Conservation (phyloP, 1,140 invertebrate genomes). For the Portunus trituberculatus region DNA sequence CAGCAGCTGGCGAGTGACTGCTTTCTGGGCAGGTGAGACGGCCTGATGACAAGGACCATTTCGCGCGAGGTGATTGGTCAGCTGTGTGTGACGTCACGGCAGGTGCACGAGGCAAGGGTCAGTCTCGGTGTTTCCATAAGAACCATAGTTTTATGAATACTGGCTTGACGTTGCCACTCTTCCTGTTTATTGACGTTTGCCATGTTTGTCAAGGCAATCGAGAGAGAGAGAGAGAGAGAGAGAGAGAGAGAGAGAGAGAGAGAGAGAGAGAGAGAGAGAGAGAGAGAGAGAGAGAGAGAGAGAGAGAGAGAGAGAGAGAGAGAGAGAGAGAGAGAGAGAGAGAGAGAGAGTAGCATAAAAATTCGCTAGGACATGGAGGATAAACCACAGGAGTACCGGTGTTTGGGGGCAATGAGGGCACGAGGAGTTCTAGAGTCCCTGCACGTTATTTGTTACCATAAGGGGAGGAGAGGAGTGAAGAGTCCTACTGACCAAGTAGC, state of each 20-base stretch:
- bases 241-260: no score
- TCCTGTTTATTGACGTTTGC: not conserved
- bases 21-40: not conserved
- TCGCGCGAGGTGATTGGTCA: not conserved
- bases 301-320: no score
- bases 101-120: not conserved
- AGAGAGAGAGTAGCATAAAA: no score
- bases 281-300: no score
- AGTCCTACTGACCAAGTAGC: not conserved
- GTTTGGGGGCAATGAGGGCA: not conserved
- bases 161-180: not conserved
- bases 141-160: not conserved
- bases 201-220: not conserved
- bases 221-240: no score
- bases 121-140: not conserved
- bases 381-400: not conserved
- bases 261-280: no score
- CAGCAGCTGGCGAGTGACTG: not conserved
- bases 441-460: not conserved
- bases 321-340: no score
- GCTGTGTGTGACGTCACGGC: not conserved
- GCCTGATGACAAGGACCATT: not conserved
- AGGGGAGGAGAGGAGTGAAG: not conserved
- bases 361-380: no score
- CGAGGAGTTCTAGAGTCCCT: not conserved